phyloP scores from a whole-genome alignment of 2,888 invertebrate genomes.

The Nomada flava region DNA sequence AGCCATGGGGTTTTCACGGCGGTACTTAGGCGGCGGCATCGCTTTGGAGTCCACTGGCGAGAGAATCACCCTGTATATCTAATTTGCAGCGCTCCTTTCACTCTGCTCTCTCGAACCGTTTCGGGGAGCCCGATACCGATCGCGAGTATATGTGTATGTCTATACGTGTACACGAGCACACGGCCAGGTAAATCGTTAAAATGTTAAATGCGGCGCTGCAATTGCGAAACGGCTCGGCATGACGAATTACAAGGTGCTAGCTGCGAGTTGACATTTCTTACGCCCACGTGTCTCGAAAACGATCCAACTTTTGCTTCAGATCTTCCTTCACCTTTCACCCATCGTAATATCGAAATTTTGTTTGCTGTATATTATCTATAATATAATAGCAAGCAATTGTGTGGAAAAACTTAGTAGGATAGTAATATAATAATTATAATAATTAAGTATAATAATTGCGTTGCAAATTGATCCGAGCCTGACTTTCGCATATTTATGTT shows the following conservation, averaged over 20 bases:
- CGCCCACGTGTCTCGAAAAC: conserved; percentile 51
- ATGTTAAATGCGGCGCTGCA: conserved; percentile 59
- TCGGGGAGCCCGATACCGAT: conserved; percentile 50
- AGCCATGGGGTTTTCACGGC: no score
- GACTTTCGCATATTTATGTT: no score
- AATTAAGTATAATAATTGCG: no score
- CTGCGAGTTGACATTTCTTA: conserved; percentile 60
- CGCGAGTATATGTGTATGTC: background rate
- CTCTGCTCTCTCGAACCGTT: conserved; percentile 55
- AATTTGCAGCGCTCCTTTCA: conserved; percentile 66
- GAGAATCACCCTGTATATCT: conserved; percentile 12
- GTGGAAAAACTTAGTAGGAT: no score
- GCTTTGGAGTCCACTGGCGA: no score
- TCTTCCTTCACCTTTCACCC: background rate
- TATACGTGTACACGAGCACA: conserved; percentile 19
- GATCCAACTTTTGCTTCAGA: background rate
- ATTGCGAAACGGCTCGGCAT: conserved; percentile 60
- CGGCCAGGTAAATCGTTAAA: conserved; percentile 52
- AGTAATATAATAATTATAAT: no score
- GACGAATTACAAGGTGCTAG: conserved; percentile 63
- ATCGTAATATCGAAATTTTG: no score
- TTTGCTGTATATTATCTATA: no score
- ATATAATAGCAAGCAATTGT: no score
- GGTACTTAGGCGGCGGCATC: no score
- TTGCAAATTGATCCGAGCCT: no score